Evolutionary conservation across 2,888 invertebrate species (phyloP), one percentile per base, ranked within the genome.

Genomic region (Phragmatobia fuliginosa): DNA sequence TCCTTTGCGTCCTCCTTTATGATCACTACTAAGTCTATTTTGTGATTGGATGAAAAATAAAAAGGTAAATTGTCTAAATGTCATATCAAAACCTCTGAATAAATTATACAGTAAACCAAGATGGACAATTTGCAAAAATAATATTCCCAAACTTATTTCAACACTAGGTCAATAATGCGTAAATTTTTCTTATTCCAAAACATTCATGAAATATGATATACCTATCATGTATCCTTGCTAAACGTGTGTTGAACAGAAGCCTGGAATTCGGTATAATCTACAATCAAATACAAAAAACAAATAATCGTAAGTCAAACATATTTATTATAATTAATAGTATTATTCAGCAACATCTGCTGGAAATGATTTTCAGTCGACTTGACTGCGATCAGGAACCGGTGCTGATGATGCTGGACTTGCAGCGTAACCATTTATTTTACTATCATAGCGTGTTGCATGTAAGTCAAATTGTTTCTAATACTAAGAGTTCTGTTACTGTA

Each of bases 191-290:
- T 77, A 79, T 62, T 76, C 75, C 66, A 72, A 75, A 84, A 85
- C 81, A 75, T 79, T 71, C 68, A 73, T 77, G 83, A 90, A 92
- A 91, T 88, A 93, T 93, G 93, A 89, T 85, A 90, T 83, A 87
- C 79, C 85, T 85, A 85, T 76, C 85, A 89, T 90, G 88, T 81
- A 80, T 73, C 66, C 72, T 86, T 67, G 74, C 86, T 71, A 87
- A 85, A 79, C 85, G 87, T 70, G 76, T 88, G 62, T 73, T 86
- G 66, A 78, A 73, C 70, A 87, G 71, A 75, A 68, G 81, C 58
- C 56, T 85, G 77, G 78, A 83, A 74, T 76, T 78, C 72, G 68
- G 84, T 64, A 36, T 76, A 56, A 68, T 80, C 32, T 63, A 45
- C 59, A 82, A 83, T 67, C 78, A 75, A 58, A 62, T 74, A 11